phyloP scores from a whole-genome alignment of 2,888 invertebrate species.

The Aspidiotus destructor region DNA sequence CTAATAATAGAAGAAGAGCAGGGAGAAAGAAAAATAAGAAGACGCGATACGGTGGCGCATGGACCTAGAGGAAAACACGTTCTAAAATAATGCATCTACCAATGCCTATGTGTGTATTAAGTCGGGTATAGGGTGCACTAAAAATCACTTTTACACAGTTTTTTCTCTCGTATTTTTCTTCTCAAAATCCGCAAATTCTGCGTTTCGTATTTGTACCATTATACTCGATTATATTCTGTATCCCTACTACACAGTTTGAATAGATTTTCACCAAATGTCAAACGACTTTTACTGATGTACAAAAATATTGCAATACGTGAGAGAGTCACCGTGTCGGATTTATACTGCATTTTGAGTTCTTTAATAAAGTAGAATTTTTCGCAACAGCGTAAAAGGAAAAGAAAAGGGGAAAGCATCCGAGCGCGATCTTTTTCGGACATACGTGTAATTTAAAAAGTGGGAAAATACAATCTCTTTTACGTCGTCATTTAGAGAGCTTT shows the following conservation, averaged over 20 bases:
- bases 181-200: no score
- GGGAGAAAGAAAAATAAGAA: background rate
- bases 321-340: no score
- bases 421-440: background rate
- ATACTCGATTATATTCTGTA: no score
- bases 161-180: background rate
- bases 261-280: no score
- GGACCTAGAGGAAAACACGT: background rate
- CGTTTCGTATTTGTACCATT: no score
- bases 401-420: background rate
- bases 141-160: background rate
- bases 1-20: background rate
- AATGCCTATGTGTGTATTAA: background rate
- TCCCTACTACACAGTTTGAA: no score
- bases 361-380: no score
- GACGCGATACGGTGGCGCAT: background rate
- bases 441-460: background rate
- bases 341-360: no score
- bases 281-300: no score
- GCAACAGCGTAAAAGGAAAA: no score
- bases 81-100: background rate
- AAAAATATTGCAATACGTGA: no score
- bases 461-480: conserved; percentile 19
- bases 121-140: background rate
- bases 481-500: conserved; percentile 28